Evolutionary conservation across 2,797 vertebrate genomes (phyloP).

Genomic region (Emys orbicularis): DNA sequence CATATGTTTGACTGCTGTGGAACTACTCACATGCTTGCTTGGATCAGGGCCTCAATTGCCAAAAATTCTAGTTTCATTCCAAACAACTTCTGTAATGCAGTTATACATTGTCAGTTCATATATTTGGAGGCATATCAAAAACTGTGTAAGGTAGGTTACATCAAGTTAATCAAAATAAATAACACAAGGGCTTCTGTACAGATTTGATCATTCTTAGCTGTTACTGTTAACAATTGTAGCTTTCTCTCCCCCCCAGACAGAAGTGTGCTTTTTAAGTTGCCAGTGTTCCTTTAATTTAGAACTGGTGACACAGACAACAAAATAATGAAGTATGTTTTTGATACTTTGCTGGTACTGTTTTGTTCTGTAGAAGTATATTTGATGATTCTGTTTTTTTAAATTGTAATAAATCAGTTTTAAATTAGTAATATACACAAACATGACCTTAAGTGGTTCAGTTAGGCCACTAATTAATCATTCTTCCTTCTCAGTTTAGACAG

Average conservation of each 20-base stretch:
- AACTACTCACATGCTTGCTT: neutral
- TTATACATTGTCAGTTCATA: neutral
- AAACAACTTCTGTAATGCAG: neutral
- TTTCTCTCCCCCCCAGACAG: neutral
- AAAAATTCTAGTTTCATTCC: neutral
- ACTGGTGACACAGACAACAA: neutral
- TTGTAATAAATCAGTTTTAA: slow-evolving; percentile 47
- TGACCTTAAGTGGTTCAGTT: slow-evolving; percentile 40
- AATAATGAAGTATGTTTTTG: neutral
- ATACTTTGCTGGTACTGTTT: neutral
- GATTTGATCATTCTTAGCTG: neutral
- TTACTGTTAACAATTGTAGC: neutral
- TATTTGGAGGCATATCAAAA: neutral
- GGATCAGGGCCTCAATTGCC: neutral
- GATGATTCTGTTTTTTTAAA: slow-evolving; percentile 41
- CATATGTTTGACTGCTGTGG: neutral
- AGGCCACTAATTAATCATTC: slow-evolving; percentile 53
- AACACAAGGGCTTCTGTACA: neutral
- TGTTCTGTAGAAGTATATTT: neutral
- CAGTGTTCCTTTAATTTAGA: neutral
- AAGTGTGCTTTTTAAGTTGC: neutral
- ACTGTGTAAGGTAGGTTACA: neutral
- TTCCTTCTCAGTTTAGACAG: slow-evolving; percentile 18
- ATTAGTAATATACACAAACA: slow-evolving; percentile 42
- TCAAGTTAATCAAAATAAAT: neutral